phyloP scores from a whole-genome alignment of 2,888 invertebrate genomes.

The Leucozona laternaria region DNA sequence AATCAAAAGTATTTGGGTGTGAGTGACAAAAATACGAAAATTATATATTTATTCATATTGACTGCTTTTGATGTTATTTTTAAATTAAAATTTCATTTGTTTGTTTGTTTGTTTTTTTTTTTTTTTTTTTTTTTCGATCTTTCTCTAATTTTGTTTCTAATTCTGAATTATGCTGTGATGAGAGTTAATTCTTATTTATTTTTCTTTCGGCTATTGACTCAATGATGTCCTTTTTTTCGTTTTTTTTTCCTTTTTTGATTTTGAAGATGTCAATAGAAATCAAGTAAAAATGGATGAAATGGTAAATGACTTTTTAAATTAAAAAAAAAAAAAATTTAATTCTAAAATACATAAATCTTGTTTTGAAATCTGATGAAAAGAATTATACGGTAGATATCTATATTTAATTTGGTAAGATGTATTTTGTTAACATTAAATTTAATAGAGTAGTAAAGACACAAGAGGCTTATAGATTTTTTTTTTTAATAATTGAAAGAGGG shows the following conservation, averaged over 20 bases:
- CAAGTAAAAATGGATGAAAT: background rate
- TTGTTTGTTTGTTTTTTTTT: background rate
- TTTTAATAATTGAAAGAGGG: too few relatives aligned
- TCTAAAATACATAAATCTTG: too few relatives aligned
- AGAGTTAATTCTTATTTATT: conserved; percentile 1
- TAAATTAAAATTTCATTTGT: conserved; percentile 43
- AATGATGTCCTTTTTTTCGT: background rate
- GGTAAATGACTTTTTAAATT: background rate
- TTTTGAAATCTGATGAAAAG: too few relatives aligned
- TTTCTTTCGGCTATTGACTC: conserved; percentile 19
- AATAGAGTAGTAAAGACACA: too few relatives aligned
- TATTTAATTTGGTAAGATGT: too few relatives aligned
- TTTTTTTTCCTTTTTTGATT: background rate
- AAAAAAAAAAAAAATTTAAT: background rate
- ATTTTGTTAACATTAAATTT: too few relatives aligned
- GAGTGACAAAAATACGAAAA: conserved; percentile 31
- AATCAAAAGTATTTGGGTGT: background rate
- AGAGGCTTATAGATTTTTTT: too few relatives aligned
- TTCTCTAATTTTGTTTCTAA: conserved; percentile 7
- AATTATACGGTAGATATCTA: too few relatives aligned
- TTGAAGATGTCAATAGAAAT: background rate
- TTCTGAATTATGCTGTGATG: background rate
- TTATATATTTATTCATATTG: conserved; percentile 59
- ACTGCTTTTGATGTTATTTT: conserved; percentile 65
- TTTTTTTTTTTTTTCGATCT: conserved; percentile 11